These are phyloP conservation scores for Onychomys torridus DNA, from an alignment of 2,797 vertebrate genomes.

Conservation along the genomic window DNA sequence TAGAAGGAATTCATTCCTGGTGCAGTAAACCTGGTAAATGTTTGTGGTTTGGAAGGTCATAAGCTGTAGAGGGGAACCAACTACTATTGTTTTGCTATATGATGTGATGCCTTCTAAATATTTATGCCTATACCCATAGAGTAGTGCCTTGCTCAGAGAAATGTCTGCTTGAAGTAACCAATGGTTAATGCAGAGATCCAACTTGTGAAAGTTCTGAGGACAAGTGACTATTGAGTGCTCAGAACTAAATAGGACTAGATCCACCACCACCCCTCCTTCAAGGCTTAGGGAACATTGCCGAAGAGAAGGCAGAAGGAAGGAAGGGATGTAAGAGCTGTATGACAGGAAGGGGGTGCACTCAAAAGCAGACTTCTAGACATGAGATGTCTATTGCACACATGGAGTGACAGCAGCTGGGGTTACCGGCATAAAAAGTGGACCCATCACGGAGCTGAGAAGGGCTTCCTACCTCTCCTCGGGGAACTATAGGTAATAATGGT, in stretches of 20 bases:
- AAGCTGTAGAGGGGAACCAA: neutral
- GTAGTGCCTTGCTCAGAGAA: neutral
- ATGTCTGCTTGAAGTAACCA: neutral
- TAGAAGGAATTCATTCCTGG: neutral
- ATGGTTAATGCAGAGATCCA: neutral
- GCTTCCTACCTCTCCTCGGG: neutral
- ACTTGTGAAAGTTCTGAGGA: neutral
- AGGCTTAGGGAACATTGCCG: neutral
- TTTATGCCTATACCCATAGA: neutral
- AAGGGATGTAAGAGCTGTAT: neutral
- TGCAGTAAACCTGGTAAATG: neutral
- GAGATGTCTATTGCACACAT: neutral
- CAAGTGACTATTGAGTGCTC: neutral
- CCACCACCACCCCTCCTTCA: neutral
- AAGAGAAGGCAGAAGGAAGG: neutral
- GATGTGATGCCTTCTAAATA: neutral
- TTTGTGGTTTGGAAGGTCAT: neutral
- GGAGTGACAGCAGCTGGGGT: neutral
- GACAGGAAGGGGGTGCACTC: too few relatives aligned
- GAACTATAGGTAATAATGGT: neutral
- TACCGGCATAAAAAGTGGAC: too few relatives aligned
- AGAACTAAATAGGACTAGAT: neutral
- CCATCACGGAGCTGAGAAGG: neutral
- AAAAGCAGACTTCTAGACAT: neutral
- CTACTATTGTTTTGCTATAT: neutral